Percentiles rank a stretch among this genome's conserved stretches.
Conservation (phyloP, 2,888 invertebrate species). For the Agrotis clavis region DNA sequence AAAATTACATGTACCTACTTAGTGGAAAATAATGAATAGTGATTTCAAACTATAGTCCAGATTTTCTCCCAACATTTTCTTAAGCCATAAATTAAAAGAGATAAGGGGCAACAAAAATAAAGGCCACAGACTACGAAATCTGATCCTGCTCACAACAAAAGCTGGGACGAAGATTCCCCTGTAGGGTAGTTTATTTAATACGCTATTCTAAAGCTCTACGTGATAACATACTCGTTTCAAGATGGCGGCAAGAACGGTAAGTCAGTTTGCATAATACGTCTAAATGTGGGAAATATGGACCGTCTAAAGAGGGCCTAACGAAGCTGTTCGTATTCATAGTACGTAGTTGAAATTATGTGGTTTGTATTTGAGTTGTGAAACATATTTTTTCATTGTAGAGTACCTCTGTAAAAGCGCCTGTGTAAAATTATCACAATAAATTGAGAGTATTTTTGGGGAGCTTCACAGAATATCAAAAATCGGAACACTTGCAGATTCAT, state of each 20-base stretch:
- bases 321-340: conserved; percentile 17
- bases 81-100: conserved; percentile 16
- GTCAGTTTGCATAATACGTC: conserved; percentile 49
- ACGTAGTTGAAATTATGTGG: background rate
- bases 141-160: conserved; percentile 33
- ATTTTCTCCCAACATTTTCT: background rate
- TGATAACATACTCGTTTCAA: conserved; percentile 41
- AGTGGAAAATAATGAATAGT: too few species aligned
- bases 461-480: too few species aligned
- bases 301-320: conserved; percentile 16
- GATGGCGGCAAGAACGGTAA: conserved; percentile 38
- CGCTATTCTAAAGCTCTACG: conserved; percentile 22
- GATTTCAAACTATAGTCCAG: background rate
- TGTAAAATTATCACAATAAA: too few species aligned
- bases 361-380: background rate
- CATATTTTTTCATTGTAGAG: background rate
- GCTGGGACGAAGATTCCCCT: conserved; percentile 44
- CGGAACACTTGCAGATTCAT: too few species aligned
- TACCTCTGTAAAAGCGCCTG: background rate
- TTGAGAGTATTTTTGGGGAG: too few species aligned
- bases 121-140: conserved; percentile 29
- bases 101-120: conserved; percentile 21
- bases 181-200: conserved; percentile 54
- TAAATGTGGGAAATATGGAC: conserved; percentile 29
- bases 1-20: too few species aligned